Base-by-base conservation (phyloP, 2,888 invertebrate genomes). In the Phalera bucephala region DNA sequence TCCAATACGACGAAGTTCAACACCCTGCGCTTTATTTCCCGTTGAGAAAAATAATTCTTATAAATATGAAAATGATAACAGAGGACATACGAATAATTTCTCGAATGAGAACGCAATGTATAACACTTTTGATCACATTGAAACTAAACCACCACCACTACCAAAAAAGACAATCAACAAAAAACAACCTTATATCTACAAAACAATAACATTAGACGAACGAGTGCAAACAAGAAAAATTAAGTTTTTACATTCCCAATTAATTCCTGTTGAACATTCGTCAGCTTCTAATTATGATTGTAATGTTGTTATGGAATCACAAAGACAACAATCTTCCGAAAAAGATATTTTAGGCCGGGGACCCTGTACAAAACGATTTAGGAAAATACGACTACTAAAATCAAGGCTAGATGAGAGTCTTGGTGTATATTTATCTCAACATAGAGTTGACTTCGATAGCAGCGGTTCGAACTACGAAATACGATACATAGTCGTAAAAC, bases 391-490 rank as follows among this genome's bases (percentile, higher is more conserved):
- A 52, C 77, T 95, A 51, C 85, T 92, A 38, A 93, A 94, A 65
- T 91, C 92, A 20, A 91, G 92, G 54, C 79, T 93, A 33, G 92
- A 93, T 54, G 94, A 94, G 64, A 93, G 92, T 55, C 86, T 95
- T 21, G 95, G 95, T 1, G 92, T 95, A 22, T 93, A 94, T 51
- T 77, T 95, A 46, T 93, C 94, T 19, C 94, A 94, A 55, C 93
- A 94, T 60, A 84, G 88, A 67, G 83, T 88, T 35, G 92, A 91
- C 52, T 90, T 91, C 28, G 84, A 89, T 42, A 79, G 63, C 33
- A 85, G 78, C 30, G 86, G 85, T 36, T 87, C 86, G 45, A 91
- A 91, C 60, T 91, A 84, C 55, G 93, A 93, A 78, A 91, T 91
- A 48, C 85, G 93, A 14, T 92, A 93, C 55, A 90, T 93, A 41